These are phyloP conservation scores for cat (Felis catus) DNA, from an alignment of 2,113 vertebrate species.

Conservation along the genomic window DNA sequence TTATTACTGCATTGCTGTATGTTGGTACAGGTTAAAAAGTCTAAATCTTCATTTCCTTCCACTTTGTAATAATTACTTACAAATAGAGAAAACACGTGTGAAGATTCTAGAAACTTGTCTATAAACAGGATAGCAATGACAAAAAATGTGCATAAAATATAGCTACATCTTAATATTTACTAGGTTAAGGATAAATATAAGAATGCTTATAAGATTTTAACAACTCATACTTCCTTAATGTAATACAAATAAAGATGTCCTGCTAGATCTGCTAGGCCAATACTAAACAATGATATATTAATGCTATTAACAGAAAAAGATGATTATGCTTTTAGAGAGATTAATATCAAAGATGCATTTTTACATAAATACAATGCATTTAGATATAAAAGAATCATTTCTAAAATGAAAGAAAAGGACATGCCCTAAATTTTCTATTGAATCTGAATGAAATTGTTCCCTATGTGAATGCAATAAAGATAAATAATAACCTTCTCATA, in stretches of 20 bases:
- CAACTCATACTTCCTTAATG: neutral
- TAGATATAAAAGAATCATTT: conserved; percentile 18
- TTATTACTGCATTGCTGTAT: neutral
- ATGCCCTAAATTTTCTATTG: neutral
- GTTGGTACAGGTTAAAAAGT: conserved; percentile 15
- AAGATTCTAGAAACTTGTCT: neutral
- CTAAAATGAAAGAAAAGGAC: conserved; percentile 1
- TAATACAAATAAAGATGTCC: conserved; percentile 40
- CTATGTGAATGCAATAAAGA: neutral
- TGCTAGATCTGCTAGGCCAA: neutral
- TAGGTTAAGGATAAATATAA: neutral
- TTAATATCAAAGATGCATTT: conserved; percentile 28
- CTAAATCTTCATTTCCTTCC: conserved; percentile 9
- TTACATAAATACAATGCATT: neutral
- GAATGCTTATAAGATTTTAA: conserved; percentile 50
- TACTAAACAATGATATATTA: neutral
- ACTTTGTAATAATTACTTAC: conserved; percentile 13
- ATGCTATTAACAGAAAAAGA: neutral
- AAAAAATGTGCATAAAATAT: conserved; percentile 18
- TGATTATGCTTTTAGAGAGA: conserved; percentile 34
- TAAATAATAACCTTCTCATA: neutral
- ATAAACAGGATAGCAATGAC: neutral
- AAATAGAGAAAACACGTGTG: conserved; percentile 40
- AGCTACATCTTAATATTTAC: neutral
- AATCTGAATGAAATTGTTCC: conserved; percentile 24